These are phyloP conservation scores for Drosophila recens DNA, from an alignment of 2,888 invertebrate genomes.

Conservation along the genomic window DNA sequence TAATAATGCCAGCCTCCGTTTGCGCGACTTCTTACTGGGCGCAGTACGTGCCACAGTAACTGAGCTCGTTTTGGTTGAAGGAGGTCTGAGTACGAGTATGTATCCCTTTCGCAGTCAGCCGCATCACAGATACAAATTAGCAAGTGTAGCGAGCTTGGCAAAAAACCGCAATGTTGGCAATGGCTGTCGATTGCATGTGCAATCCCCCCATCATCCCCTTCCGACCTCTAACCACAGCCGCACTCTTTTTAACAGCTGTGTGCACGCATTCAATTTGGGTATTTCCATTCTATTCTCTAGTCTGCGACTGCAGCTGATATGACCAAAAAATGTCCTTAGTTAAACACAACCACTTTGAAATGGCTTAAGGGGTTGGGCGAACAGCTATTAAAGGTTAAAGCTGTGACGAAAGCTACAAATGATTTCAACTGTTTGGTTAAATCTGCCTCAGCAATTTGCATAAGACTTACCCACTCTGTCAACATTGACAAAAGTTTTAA, in stretches of 20 bases:
- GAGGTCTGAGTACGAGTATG: conserved; percentile 25
- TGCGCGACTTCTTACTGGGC: conserved; percentile 20
- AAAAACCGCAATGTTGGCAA: conserved; percentile 36
- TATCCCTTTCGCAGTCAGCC: conserved; percentile 52
- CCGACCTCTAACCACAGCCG: conserved; percentile 23
- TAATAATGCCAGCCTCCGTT: conserved; percentile 59
- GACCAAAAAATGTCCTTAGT: conserved; percentile 25
- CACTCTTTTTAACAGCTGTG: conserved; percentile 20
- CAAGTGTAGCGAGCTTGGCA: conserved; percentile 43
- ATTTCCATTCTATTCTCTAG: conserved; percentile 30
- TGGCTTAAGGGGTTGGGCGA: conserved; percentile 17
- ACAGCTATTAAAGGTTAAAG: conserved; percentile 3
- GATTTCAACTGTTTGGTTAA: conserved; percentile 41
- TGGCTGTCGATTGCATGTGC: conserved; percentile 48
- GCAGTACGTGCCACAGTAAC: conserved; percentile 58
- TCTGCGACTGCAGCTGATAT: conserved; percentile 43
- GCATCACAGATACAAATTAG: conserved; percentile 72
- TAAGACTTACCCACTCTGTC: conserved; percentile 42
- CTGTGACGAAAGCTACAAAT: not conserved
- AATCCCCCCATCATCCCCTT: not conserved
- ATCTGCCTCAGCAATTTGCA: conserved; percentile 43
- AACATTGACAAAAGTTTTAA: conserved; percentile 74
- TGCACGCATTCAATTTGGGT: conserved; percentile 47
- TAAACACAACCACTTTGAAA: conserved; percentile 34
- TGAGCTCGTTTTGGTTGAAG: conserved; percentile 29